phyloP scores from a whole-genome alignment of 2,113 vertebrate species.

The Anguilla rostrata region DNA sequence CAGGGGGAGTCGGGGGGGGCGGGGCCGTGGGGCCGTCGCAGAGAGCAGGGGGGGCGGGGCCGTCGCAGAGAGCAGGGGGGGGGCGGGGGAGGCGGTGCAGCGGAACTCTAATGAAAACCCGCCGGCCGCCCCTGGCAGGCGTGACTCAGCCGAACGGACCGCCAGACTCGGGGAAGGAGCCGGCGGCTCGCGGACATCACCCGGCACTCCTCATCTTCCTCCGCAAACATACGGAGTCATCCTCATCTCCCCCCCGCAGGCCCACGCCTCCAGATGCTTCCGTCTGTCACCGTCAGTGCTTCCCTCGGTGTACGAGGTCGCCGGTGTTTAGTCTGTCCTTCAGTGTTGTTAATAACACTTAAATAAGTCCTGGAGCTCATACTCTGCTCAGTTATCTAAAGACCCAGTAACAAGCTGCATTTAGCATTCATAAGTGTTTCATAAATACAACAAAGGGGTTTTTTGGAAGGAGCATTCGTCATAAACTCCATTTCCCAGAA shows the following conservation, averaged over 20 bases:
- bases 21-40: background rate
- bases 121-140: background rate
- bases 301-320: background rate
- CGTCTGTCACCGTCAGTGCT: background rate
- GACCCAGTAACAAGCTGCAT: too few species aligned
- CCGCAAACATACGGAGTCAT: background rate
- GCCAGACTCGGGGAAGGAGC: background rate
- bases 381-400: background rate
- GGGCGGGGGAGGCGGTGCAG: background rate
- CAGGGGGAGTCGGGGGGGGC: background rate
- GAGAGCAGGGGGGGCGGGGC: background rate
- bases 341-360: too few species aligned
- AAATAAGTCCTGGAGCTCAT: background rate
- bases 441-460: too few species aligned
- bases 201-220: slow-evolving; percentile 5
- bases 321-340: slow-evolving; percentile 9
- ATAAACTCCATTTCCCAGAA: too few species aligned
- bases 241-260: background rate
- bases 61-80: background rate
- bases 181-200: background rate
- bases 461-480: too few species aligned
- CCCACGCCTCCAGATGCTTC: background rate
- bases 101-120: background rate
- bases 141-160: slow-evolving; percentile 5
- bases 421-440: too few species aligned